Evolutionary conservation across 1,140 invertebrate species (phyloP), one percentile per base, ranked within the genome.

Genomic region (Rhynchophorus ferrugineus): DNA sequence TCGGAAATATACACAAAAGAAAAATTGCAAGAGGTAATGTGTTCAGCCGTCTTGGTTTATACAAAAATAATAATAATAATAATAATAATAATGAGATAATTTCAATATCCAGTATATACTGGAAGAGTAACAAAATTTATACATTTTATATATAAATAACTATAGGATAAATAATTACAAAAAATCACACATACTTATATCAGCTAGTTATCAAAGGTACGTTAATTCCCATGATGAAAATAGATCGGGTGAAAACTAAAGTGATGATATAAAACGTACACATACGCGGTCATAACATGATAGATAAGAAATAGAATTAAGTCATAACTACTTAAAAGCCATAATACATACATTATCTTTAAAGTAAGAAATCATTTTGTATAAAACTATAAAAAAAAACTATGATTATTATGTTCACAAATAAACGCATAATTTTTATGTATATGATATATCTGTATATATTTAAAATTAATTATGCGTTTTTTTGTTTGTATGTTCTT

Each of bases 141-240:
- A 67, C 63, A 67, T 61, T 60, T 61, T 68, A 62, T 68, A 66
- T 61, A 66, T 67, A 67, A 69, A 65, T 64, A 64, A 67, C 54
- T 58, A 59, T 64, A 67, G 53, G 59, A 65, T 65, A 67, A 66
- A 68, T 68, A 67, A 58, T 66, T 65, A 62, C 59, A 63, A 64
- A 62, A 29, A 66, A 66, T 65, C 56, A 58, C 67, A 69, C 67
- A 67, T 65, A 61, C 61, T 66, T 68, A 49, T 46, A 55, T 63
- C 64, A 66, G 62, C 60, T 68, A 64, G 58, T 56, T 63, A 64
- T 61, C 61, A 64, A 66, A 69, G 67, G 65, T 69, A 69, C 64
- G 54, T 64, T 66, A 65, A 67, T 61, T 60, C 57, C 58, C 58
- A 60, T 55, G 49, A 60, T 49, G 56, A 62, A 22, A 54, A 54